Evolutionary conservation across 1,140 invertebrate species (phyloP).

Genomic region (Microplitis mediator): DNA sequence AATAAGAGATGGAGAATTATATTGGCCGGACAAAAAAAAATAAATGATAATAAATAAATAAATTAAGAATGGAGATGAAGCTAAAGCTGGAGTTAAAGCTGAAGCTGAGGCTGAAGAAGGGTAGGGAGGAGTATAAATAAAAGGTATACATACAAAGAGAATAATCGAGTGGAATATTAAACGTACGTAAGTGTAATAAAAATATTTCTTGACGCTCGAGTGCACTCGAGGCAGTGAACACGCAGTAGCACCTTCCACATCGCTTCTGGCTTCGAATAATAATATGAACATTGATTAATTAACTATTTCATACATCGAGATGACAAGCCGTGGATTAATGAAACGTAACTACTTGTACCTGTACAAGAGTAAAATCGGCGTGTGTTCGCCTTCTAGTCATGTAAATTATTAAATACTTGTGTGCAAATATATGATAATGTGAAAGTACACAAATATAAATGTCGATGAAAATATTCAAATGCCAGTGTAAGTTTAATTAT

Average conservation of each 20-base stretch:
- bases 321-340: conserved; percentile 43
- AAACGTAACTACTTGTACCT: conserved; percentile 27
- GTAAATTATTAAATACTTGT: conserved; percentile 6
- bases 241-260: conserved; percentile 10
- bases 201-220: conserved; percentile 6
- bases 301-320: conserved; percentile 47
- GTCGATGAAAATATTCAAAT: conserved; percentile 4
- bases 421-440: not conserved
- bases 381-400: conserved; percentile 9
- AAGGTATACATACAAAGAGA: conserved; percentile 16
- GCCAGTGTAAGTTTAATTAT: not conserved
- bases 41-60: no score
- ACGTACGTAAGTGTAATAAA: conserved; percentile 13
- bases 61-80: no score
- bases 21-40: no score
- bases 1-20: no score
- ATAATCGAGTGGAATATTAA: conserved; percentile 36
- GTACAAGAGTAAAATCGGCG: not conserved
- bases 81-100: no score
- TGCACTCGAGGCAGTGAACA: conserved; percentile 6
- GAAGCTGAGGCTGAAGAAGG: no score
- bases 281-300: conserved; percentile 59
- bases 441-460: conserved; percentile 9
- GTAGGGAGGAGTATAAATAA: not conserved
- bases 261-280: conserved; percentile 41